Percentiles rank a stretch among this genome's conserved stretches.
phyloP scores from a whole-genome alignment of 2,888 invertebrate species.

The Noctua fimbriata region DNA sequence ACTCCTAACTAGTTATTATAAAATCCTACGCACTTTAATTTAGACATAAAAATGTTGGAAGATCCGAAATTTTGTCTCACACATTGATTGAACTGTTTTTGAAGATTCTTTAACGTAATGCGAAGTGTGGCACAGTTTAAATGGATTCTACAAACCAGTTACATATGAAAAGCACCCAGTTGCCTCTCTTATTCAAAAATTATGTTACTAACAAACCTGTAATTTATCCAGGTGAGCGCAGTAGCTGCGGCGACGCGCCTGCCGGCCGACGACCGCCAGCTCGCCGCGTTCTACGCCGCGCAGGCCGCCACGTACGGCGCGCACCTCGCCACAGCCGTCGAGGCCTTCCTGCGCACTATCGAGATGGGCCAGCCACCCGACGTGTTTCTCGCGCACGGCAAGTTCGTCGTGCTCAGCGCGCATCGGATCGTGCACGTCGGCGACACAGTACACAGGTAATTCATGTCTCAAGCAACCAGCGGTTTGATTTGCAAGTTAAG shows the following conservation, averaged over 20 bases:
- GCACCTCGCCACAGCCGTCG: constrained; percentile 96
- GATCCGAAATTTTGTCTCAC: not conserved
- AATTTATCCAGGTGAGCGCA: constrained; percentile 82
- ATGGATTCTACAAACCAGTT: not conserved
- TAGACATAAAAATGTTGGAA: too few species aligned
- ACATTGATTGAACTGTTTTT: not conserved
- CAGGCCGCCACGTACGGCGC: constrained; percentile 96
- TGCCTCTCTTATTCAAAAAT: not conserved
- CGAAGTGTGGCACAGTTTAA: not conserved
- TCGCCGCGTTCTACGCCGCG: constrained; percentile 96
- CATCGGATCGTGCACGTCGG: constrained; percentile 98
- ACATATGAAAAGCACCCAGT: not conserved
- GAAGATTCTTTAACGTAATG: not conserved
- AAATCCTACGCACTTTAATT: not conserved
- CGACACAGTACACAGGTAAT: constrained; percentile 94
- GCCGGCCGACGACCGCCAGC: constrained; percentile 95
- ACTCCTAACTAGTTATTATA: not conserved
- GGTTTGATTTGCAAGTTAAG: not conserved
- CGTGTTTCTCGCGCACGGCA: constrained; percentile 97
- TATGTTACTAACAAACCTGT: constrained; percentile 3
- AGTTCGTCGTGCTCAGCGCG: constrained; percentile 98
- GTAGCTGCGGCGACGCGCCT: constrained; percentile 89
- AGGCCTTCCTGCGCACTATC: constrained; percentile 97
- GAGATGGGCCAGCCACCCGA: constrained; percentile 98
- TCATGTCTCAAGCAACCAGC: not conserved